Evolutionary conservation across 2,113 vertebrate genomes (phyloP).

Genomic region (Indri indri): DNA sequence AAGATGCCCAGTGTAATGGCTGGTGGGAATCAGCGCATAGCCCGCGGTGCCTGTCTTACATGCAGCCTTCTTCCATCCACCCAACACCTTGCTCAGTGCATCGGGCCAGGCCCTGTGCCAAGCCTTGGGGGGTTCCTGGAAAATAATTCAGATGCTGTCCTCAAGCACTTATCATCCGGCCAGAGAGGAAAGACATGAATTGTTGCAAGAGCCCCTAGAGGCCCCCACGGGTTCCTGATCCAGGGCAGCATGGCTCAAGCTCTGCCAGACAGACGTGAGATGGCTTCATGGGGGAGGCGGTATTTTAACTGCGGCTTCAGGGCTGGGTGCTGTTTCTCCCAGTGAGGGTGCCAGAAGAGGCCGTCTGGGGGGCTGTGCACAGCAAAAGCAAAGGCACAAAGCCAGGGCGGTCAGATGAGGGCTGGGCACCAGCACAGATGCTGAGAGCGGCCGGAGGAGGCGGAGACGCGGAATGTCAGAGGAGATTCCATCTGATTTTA

Average conservation of each 20-base stretch:
- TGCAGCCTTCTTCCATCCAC: background rate
- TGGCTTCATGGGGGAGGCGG: background rate
- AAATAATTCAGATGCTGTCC: background rate
- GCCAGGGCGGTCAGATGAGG: background rate
- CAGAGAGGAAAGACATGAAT: background rate
- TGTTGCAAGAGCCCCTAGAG: too few species aligned
- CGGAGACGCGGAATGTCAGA: too few species aligned
- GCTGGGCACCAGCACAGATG: rapidly evolving
- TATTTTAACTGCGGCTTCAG: background rate
- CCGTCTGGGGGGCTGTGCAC: background rate
- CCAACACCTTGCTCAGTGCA: background rate
- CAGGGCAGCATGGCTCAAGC: background rate
- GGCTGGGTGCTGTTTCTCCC: background rate
- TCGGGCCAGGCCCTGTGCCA: background rate
- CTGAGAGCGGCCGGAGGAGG: background rate
- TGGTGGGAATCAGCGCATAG: background rate
- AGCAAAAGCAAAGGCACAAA: background rate
- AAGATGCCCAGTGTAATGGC: background rate
- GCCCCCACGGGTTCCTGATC: background rate
- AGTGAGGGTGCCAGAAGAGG: background rate
- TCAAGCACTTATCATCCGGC: background rate
- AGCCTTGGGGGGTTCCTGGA: background rate
- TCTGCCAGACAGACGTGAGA: background rate
- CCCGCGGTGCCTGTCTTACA: background rate
- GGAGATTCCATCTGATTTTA: background rate